phyloP scores from a whole-genome alignment of 64 coral and sea anemone genomes.

The Montipora foliosa region DNA sequence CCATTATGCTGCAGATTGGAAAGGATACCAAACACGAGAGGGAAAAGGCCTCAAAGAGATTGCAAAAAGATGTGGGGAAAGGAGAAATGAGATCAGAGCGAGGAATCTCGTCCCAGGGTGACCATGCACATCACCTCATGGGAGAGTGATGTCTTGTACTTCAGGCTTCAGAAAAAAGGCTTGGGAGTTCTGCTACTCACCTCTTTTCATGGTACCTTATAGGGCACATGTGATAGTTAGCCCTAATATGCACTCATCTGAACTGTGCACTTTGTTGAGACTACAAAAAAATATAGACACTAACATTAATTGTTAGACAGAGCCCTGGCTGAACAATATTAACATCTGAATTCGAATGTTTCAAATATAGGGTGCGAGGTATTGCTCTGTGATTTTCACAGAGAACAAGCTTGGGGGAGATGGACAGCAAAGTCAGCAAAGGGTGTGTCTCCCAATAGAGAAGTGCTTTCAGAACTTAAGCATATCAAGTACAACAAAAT shows the following conservation, averaged over 20 bases:
- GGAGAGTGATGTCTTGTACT: neutral
- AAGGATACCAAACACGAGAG: neutral
- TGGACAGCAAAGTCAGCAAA: slow-evolving; percentile 1
- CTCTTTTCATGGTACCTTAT: too few relatives aligned
- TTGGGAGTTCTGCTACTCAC: too few relatives aligned
- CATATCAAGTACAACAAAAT: too few relatives aligned
- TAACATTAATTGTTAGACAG: neutral
- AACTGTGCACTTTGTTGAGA: too few relatives aligned
- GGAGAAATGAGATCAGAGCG: slow-evolving; percentile 39
- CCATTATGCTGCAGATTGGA: neutral
- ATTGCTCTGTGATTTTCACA: slow-evolving; percentile 40
- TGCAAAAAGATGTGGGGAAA: slow-evolving; percentile 23
- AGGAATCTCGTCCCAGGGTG: slow-evolving; percentile 33
- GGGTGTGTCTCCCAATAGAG: too few relatives aligned
- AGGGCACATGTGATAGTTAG: too few relatives aligned
- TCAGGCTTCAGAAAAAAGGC: too few relatives aligned
- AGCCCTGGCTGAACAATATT: neutral
- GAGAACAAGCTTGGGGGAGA: slow-evolving; percentile 17
- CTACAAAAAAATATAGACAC: too few relatives aligned
- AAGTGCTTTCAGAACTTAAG: too few relatives aligned
- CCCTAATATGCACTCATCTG: too few relatives aligned
- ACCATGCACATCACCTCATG: slow-evolving; percentile 52
- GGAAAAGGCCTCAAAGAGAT: slow-evolving; percentile 39
- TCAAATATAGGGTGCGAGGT: slow-evolving; percentile 25
- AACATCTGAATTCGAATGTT: slow-evolving; percentile 15